Conservation (phyloP, 2,797 vertebrate species). For the Onychomys leucogaster region DNA sequence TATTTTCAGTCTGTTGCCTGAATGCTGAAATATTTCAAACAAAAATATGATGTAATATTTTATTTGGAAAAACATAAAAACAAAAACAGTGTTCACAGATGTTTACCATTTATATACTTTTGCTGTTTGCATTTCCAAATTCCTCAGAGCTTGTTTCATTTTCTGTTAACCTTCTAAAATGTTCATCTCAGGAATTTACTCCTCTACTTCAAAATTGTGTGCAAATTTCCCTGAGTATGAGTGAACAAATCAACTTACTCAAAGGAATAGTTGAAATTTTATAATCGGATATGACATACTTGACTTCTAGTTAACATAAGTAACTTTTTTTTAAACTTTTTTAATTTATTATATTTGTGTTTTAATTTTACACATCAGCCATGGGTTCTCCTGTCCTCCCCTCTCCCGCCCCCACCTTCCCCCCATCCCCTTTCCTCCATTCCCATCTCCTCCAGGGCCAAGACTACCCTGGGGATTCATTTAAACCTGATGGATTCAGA, state of each 20-base stretch:
- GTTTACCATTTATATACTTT: neutral
- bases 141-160: slow-evolving; percentile 18
- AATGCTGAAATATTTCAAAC: slow-evolving; percentile 38
- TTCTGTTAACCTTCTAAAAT: slow-evolving; percentile 27
- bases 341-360: too few species aligned
- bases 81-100: neutral
- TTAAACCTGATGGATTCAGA: too few species aligned
- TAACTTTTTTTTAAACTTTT: too few species aligned
- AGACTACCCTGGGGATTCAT: too few species aligned
- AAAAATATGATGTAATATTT: neutral
- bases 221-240: neutral
- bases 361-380: too few species aligned
- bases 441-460: too few species aligned
- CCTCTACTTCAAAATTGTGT: neutral
- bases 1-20: neutral
- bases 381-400: too few species aligned
- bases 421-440: too few species aligned
- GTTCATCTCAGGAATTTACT: neutral
- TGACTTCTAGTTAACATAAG: neutral
- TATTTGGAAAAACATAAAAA: neutral
- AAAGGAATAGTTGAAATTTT: slow-evolving; percentile 19
- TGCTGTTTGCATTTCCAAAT: neutral
- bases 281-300: neutral
- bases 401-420: too few species aligned
- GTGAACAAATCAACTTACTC: neutral